Conservation (phyloP, 2,888 invertebrate species). For the Brachypalpus laphriformis region DNA sequence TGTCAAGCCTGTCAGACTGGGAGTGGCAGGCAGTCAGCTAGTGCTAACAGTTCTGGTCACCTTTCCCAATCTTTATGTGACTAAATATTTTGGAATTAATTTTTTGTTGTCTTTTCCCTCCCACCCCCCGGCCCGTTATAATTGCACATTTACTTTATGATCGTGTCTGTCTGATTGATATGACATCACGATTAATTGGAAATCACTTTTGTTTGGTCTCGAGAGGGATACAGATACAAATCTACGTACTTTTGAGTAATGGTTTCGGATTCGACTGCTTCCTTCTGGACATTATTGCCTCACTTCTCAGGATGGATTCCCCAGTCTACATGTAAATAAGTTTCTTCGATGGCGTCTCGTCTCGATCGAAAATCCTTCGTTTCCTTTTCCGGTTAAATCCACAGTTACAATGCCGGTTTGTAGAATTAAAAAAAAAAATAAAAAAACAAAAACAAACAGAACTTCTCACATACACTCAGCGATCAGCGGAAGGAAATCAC, state of each 20-base stretch:
- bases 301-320: constrained; percentile 74
- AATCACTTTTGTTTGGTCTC: constrained; percentile 47
- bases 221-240: not conserved
- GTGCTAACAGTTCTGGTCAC: constrained; percentile 1
- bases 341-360: constrained; percentile 14
- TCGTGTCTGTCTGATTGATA: constrained; percentile 65
- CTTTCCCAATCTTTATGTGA: constrained; percentile 6
- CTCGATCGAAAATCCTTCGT: not conserved
- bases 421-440: not conserved
- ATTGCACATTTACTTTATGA: constrained; percentile 59
- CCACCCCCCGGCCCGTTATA: constrained; percentile 16
- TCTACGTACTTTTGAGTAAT: constrained; percentile 92
- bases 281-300: constrained; percentile 91
- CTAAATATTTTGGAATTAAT: constrained; percentile 22
- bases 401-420: constrained; percentile 28
- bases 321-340: constrained; percentile 75
- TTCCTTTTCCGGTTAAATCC: constrained; percentile 49
- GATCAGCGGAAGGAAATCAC: constrained; percentile 17
- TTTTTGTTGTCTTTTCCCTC: not conserved
- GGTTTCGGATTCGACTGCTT: constrained; percentile 98
- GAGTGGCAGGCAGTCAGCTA: no score
- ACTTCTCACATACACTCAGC: not conserved
- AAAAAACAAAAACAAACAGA: no score
- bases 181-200: constrained; percentile 68
- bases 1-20: constrained; percentile 20